Percentiles rank a stretch among this genome's conserved stretches.
Evolutionary conservation across 2,113 vertebrate genomes (phyloP).

Genomic region (Vireo altiloquus): DNA sequence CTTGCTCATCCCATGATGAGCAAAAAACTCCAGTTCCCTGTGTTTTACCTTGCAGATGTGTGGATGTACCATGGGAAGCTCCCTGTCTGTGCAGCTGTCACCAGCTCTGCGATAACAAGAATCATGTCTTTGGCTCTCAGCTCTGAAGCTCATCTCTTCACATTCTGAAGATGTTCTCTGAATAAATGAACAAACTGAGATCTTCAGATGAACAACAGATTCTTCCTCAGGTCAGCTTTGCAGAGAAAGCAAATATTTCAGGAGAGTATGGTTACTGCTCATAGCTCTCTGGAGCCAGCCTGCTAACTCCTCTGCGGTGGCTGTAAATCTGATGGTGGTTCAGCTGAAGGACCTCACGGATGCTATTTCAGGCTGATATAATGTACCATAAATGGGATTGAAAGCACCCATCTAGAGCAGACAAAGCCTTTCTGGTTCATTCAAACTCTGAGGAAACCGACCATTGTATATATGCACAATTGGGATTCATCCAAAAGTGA

Average conservation of each 20-base stretch:
- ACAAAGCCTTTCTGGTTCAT: slow-evolving; percentile 44
- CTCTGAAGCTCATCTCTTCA: background rate
- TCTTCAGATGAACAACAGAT: slow-evolving; percentile 23
- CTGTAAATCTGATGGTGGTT: slow-evolving; percentile 50
- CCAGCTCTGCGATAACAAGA: background rate
- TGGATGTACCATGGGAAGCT: background rate
- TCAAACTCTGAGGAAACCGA: background rate
- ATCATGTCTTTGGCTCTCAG: background rate
- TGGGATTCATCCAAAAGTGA: slow-evolving; percentile 49
- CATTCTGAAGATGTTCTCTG: background rate
- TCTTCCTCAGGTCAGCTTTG: slow-evolving; percentile 49
- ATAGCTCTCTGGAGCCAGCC: slow-evolving; percentile 47
- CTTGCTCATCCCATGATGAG: background rate
- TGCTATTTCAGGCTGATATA: slow-evolving; percentile 36
- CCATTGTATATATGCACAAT: background rate
- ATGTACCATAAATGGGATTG: slow-evolving; percentile 45
- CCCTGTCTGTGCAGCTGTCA: background rate
- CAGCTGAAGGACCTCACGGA: slow-evolving; percentile 23
- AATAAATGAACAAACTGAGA: slow-evolving; percentile 19
- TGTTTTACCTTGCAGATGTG: background rate
- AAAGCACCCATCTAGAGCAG: slow-evolving; percentile 32
- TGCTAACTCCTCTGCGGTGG: slow-evolving; percentile 27
- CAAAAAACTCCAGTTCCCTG: background rate
- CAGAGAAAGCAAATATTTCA: slow-evolving; percentile 59
- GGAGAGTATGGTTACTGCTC: slow-evolving; percentile 20